These are phyloP conservation scores for Maconellicoccus hirsutus DNA, from an alignment of 1,140 invertebrate species.

Conservation along the genomic window DNA sequence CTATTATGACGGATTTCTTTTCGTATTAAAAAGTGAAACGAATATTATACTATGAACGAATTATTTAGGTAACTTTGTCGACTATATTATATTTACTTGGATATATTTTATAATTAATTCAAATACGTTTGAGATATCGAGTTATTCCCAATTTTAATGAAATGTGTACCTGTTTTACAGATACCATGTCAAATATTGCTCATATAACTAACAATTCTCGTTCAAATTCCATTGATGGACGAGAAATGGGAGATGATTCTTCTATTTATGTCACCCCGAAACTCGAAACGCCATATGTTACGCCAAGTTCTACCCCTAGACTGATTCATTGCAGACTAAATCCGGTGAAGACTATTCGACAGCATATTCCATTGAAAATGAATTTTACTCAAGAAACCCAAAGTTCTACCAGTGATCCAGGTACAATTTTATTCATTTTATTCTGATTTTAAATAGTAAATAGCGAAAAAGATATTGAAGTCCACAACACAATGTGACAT, in stretches of 20 bases:
- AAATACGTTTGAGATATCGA: too few species aligned
- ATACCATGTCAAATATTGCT: background rate
- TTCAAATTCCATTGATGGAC: background rate
- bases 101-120: too few species aligned
- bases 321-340: background rate
- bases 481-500: too few species aligned
- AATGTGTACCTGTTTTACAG: background rate
- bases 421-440: background rate
- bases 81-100: too few species aligned
- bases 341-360: background rate
- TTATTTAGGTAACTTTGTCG: too few species aligned
- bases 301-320: background rate
- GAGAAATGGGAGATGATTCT: background rate
- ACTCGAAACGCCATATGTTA: background rate
- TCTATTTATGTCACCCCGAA: background rate
- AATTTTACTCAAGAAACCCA: background rate
- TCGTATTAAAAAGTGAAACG: too few species aligned
- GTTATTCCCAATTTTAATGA: too few species aligned
- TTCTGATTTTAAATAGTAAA: too few species aligned
- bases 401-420: background rate
- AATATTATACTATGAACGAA: too few species aligned
- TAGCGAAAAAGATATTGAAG: too few species aligned
- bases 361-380: slow-evolving; percentile 1
- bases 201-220: background rate
- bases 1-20: too few species aligned